A percentile compares a stretch with the other conserved stretches of the same genome.
Evolutionary conservation across 1,140 invertebrate species (phyloP).

Genomic region (Aphelinus certus): DNA sequence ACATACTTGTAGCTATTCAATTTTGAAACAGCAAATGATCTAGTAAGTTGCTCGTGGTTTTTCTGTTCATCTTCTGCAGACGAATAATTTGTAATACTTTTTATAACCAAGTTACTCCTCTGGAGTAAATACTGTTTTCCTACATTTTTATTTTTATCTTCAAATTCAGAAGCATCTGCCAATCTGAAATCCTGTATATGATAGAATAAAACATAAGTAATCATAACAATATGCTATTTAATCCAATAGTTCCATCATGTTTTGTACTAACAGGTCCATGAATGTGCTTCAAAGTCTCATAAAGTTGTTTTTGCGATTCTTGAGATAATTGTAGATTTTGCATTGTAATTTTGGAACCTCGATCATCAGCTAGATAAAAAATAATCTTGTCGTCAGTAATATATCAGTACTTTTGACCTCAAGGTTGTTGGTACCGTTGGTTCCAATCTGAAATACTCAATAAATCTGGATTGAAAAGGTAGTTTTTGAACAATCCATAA

Average conservation of each 20-base stretch:
- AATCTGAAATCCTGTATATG: constrained; percentile 64
- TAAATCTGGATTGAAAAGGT: too few species aligned
- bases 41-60: constrained; percentile 69
- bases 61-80: constrained; percentile 63
- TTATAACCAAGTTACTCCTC: constrained; percentile 75
- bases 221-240: constrained; percentile 7
- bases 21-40: constrained; percentile 75
- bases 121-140: constrained; percentile 79
- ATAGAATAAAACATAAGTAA: constrained; percentile 24
- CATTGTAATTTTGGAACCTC: constrained; percentile 73
- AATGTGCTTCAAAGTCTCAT: constrained; percentile 76
- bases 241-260: neutral
- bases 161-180: constrained; percentile 61
- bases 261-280: constrained; percentile 69
- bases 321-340: constrained; percentile 73
- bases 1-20: constrained; percentile 71
- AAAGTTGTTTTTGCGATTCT: constrained; percentile 74
- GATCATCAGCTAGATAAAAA: neutral
- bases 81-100: constrained; percentile 75
- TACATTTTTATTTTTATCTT: constrained; percentile 74
- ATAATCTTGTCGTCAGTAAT: too few species aligned
- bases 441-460: too few species aligned
- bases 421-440: too few species aligned
- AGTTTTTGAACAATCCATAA: too few species aligned
- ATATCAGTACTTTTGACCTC: too few species aligned